These are phyloP conservation scores for Cliona cf. orientalis DNA, from an alignment of 37 sponge, comb jelly and placozoan genomes.

Conservation along the genomic window DNA sequence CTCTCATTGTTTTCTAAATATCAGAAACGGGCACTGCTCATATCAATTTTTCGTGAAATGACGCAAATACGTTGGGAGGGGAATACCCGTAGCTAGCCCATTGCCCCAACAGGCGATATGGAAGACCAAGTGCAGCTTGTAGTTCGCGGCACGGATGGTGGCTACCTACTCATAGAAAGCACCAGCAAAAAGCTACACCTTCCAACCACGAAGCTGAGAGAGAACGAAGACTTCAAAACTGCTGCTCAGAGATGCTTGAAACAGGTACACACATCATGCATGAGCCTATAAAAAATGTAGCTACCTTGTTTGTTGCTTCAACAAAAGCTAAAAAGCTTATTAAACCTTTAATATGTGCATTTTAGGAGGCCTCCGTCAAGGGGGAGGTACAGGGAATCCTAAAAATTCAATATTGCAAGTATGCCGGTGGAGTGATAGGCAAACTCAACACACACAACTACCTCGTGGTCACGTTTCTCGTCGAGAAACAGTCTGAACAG, in stretches of 20 bases:
- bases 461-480: slow-evolving; percentile 1
- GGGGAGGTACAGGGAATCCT: slow-evolving; percentile 1
- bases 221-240: slow-evolving; percentile 17
- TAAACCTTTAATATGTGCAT: too few relatives aligned
- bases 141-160: slow-evolving; percentile 1
- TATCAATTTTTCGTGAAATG: too few relatives aligned
- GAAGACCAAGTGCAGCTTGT: slow-evolving; percentile 13
- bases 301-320: neutral
- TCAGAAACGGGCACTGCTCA: too few relatives aligned
- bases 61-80: neutral
- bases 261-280: neutral
- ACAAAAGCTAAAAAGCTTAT: neutral
- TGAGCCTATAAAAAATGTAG: neutral
- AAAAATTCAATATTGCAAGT: neutral
- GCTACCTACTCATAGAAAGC: slow-evolving; percentile 19
- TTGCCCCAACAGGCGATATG: slow-evolving; percentile 3
- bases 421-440: neutral
- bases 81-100: too few relatives aligned
- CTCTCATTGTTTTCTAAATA: too few relatives aligned
- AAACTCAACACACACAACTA: neutral
- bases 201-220: neutral
- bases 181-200: slow-evolving; percentile 18
- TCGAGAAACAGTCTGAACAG: neutral
- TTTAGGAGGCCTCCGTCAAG: slow-evolving; percentile 2
- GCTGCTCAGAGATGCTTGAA: slow-evolving; percentile 25